Evolutionary conservation across 2,113 vertebrate genomes (phyloP), one percentile per base, ranked within the genome.

Genomic region (Amblyopsis rosae): DNA sequence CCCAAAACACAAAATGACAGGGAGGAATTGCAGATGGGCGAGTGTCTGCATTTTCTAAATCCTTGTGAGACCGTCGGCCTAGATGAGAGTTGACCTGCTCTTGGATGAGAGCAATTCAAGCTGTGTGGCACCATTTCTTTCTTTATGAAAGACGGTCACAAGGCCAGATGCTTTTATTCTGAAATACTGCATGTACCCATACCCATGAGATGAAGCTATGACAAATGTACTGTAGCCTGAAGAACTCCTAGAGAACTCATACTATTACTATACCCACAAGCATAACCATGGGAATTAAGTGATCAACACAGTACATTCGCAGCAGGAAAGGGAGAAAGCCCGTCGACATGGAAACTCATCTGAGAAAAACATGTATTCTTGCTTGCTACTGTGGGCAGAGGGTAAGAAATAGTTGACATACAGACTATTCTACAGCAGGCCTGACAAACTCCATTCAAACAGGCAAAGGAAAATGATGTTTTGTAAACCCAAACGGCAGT

Each of bases 21-120:
- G 5, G n/a, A 47, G 58, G 35, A 69, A 26, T 2, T 26, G 26
- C 26, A 26, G 26, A 26, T 26, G 26, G 26, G 26, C 26, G 26
- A 26, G 26, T 26, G 26, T 26, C 71, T 77, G 53, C 55, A 60
- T 46, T 71, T 74, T 68, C 60, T 47, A 49, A 79, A 66, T 64
- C 68, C 26, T n/a, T 11, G 12, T 2, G 33, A 71, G 66, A 53
- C 70, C 51, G 45, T 80, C 80, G 79, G 76, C 15, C 3, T 59
- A 68, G 76, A 87, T 79, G 62, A 82, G 69, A 79, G 65, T 56
- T 71, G 84, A 86, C 71, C 74, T 69, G 9, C 9, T 9, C 61
- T 77, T 75, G 77, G 80, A 67, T 17, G 47, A 54, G 4, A 13
- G 12, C n/a, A 19, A 17, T 17, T 49, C 45, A 13, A 54, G 54